These are phyloP conservation scores for Tenthredo scrophulariae DNA, from an alignment of 2,888 invertebrate genomes.

Conservation along the genomic window DNA sequence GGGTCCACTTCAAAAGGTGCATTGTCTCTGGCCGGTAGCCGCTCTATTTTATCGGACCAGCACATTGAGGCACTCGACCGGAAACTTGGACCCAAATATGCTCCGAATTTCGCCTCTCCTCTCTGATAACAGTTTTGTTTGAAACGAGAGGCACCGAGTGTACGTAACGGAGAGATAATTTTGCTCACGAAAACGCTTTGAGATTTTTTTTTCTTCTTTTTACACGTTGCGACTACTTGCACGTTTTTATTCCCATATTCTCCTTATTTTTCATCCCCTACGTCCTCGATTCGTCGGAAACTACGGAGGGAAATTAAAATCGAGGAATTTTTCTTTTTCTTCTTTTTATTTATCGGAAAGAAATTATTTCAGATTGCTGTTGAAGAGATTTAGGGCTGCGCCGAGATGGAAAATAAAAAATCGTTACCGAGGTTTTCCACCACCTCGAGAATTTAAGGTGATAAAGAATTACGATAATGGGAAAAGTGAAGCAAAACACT, in stretches of 20 bases:
- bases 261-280: background rate
- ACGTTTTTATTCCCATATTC: background rate
- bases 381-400: background rate
- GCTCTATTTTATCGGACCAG: constrained; percentile 61
- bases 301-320: background rate
- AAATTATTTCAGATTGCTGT: background rate
- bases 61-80: constrained; percentile 61
- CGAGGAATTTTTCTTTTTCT: background rate
- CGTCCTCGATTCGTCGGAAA: background rate
- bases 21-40: constrained; percentile 62
- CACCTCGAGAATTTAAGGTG: no score
- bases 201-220: background rate
- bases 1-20: constrained; percentile 60
- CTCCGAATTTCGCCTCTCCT: constrained; percentile 58
- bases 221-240: background rate
- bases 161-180: constrained; percentile 30
- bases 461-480: background rate
- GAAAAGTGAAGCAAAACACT: background rate
- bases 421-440: constrained; percentile 2
- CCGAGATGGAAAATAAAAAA: background rate
- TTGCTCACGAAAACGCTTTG: constrained; percentile 2
- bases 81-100: constrained; percentile 62
- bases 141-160: constrained; percentile 24
- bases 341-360: background rate
- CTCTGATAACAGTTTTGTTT: constrained; percentile 55